Evolutionary conservation across 2,888 invertebrate species (phyloP).

Genomic region (Litoditis marina): DNA sequence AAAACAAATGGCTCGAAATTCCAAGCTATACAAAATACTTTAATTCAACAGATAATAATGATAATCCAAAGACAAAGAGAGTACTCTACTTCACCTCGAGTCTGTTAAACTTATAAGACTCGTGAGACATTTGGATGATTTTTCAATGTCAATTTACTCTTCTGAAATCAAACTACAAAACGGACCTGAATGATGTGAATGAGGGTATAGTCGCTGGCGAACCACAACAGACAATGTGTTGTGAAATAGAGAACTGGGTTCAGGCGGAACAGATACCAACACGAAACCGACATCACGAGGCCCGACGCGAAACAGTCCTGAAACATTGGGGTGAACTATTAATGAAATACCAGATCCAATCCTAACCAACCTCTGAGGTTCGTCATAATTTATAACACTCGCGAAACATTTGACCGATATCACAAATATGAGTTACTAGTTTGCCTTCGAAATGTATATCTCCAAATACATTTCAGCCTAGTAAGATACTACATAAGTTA

Average conservation of each 20-base stretch:
- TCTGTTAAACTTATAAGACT: too few relatives aligned
- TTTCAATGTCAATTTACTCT: background rate
- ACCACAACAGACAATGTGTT: constrained; percentile 88
- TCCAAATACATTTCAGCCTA: too few relatives aligned
- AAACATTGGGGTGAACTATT: background rate
- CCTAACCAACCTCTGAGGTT: too few relatives aligned
- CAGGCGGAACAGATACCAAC: constrained; percentile 79
- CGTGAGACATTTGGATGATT: background rate
- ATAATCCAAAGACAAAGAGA: too few relatives aligned
- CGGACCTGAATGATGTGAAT: constrained; percentile 78
- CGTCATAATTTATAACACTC: too few relatives aligned
- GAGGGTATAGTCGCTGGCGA: constrained; percentile 89
- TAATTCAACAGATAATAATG: background rate
- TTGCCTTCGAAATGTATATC: background rate
- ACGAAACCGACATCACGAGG: constrained; percentile 84
- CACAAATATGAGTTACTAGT: too few relatives aligned
- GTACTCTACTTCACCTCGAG: too few relatives aligned
- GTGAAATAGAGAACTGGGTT: constrained; percentile 77
- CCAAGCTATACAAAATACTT: background rate
- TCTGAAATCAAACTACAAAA: background rate
- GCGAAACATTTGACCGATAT: too few relatives aligned
- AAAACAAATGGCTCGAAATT: too few relatives aligned
- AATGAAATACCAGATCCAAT: too few relatives aligned
- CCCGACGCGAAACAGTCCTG: constrained; percentile 87
- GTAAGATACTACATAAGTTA: too few relatives aligned